A percentile compares a stretch with the other conserved stretches of the same genome.
Evolutionary conservation across 1,140 invertebrate genomes (phyloP).

Genomic region (Aphelenchoides fujianensis): DNA sequence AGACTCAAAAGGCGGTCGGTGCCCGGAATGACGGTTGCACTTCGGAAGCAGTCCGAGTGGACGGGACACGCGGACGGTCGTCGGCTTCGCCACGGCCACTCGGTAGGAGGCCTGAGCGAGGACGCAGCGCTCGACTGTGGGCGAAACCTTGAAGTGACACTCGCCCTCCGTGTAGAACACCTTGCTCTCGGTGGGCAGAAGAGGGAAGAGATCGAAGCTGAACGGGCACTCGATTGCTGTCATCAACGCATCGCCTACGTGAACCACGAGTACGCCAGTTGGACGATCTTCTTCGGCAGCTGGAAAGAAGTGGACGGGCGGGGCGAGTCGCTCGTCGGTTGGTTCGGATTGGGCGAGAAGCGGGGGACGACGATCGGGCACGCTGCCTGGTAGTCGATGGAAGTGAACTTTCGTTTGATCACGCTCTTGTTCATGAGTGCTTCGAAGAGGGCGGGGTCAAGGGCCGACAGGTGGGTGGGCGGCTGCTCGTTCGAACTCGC

Average conservation of each 20-base stretch:
- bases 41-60: conserved; percentile 2
- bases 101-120: background rate
- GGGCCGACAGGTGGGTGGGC: conserved; percentile 21
- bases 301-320: background rate
- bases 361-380: background rate
- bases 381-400: conserved; percentile 14
- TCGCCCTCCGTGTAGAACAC: background rate
- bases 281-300: background rate
- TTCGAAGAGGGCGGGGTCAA: conserved; percentile 18
- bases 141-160: conserved; percentile 8
- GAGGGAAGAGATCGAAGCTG: background rate
- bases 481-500: background rate
- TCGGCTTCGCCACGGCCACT: background rate
- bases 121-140: conserved; percentile 10
- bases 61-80: background rate
- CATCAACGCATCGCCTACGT: background rate
- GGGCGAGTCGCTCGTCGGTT: background rate
- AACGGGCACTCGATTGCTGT: background rate
- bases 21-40: background rate
- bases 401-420: conserved; percentile 23
- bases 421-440: background rate
- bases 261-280: background rate
- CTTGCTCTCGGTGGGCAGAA: background rate
- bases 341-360: too few species aligned
- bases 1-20: background rate